Base-by-base conservation (phyloP, 2,113 vertebrate species). In the Planiliza haematocheilus region DNA sequence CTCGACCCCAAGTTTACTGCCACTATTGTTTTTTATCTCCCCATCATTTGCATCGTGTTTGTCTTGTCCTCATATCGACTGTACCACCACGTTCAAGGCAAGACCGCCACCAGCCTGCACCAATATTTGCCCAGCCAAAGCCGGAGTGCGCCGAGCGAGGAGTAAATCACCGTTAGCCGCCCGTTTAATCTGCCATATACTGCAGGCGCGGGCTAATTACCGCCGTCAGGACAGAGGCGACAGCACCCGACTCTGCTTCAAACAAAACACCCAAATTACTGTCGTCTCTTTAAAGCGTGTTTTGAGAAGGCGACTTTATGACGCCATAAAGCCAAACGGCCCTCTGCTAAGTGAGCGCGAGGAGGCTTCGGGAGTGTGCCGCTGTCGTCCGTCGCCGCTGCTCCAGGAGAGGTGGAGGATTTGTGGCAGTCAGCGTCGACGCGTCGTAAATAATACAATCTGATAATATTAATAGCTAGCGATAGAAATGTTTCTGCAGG, bases 291-390 rank as follows among this genome's bases (percentile, higher is more conserved):
- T 86, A 83, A 89, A 85, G 71, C 79, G 60, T 92, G 89, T 91
- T 92, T 92, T 86, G 84, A 92, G 91, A 90, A 82, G 79, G 85
- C 2, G 0, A 59, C 88, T 95, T 95, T 95, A 95, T 94, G 93
- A 87, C 48, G 82, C 93, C 90, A 82, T 94, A 94, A 94, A 94
- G 90, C 51, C 0, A 21, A 49, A 56, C 17, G 12, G 76, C 55
- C 60, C 56, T 74, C 55, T 30, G 64, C 58, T 59, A 18, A 82
- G 42, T 66, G 76, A 64, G 62, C 41, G 20, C 34, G 56, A 46
- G 59, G 61, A 37, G 52, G 77, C 16, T 5, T 21, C 49, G 7
- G 85, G 81, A 86, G 89, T 88, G 88, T 88, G 90, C 71, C 77
- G 14, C 73, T 46, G 78, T 61, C 60, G 1, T 24, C 57, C 21